Percentiles rank a stretch among this genome's conserved stretches.
These are phyloP conservation scores for Halcyon smyrnensis DNA, from an alignment of 2,797 vertebrate genomes.

Conservation along the genomic window DNA sequence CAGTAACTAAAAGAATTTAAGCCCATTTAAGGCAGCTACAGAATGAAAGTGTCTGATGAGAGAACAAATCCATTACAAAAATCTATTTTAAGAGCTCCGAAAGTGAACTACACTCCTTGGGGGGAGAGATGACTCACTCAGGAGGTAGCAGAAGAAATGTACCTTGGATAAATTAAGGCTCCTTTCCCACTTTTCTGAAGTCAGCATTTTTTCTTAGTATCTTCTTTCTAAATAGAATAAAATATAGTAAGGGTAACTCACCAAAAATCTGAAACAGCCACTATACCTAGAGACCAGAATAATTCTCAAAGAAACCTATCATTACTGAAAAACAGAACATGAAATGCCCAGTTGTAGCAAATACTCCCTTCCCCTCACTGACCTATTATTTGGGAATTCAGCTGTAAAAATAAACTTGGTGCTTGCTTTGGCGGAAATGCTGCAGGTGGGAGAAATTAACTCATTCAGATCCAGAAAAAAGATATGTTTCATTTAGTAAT, in stretches of 20 bases:
- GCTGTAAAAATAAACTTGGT: not conserved
- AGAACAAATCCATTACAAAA: conserved; percentile 9
- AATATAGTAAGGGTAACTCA: not conserved
- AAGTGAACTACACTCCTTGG: not conserved
- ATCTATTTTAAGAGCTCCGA: conserved; percentile 35
- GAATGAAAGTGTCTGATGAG: not conserved
- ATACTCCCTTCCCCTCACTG: not conserved
- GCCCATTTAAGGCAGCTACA: conserved; percentile 41
- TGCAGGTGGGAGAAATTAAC: not conserved
- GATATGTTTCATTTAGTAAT: not conserved
- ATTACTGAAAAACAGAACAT: not conserved
- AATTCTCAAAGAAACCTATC: not conserved
- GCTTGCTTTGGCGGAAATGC: not conserved
- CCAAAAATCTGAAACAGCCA: not conserved
- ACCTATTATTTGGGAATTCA: not conserved
- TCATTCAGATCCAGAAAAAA: not conserved
- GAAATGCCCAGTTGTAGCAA: not conserved
- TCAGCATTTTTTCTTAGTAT: not conserved
- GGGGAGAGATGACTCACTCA: not conserved
- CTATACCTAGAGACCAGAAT: not conserved
- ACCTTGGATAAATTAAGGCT: not conserved
- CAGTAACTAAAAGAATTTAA: conserved; percentile 37
- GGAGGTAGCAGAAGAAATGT: not conserved
- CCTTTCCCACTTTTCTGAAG: not conserved
- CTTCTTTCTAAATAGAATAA: not conserved